Percentiles rank a stretch among this genome's conserved stretches.
Evolutionary conservation across 2,888 invertebrate genomes (phyloP).

Genomic region (Heliconius ismenius): DNA sequence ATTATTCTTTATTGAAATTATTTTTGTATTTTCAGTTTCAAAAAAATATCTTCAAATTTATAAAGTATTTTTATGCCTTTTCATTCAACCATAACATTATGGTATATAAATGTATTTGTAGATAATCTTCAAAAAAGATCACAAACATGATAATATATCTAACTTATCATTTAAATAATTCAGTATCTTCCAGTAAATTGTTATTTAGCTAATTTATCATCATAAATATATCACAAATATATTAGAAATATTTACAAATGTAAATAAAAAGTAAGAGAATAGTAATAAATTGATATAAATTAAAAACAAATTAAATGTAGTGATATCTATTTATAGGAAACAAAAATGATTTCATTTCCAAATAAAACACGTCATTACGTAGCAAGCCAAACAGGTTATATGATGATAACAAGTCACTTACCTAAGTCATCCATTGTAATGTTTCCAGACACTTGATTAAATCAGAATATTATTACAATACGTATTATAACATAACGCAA

Average conservation of each 20-base stretch:
- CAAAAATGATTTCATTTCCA: constrained; percentile 49
- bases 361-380: constrained; percentile 70
- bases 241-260: no score
- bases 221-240: no score
- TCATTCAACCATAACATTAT: no score
- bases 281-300: background rate
- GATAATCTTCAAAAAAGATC: no score
- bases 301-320: background rate
- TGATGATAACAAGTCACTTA: constrained; percentile 70
- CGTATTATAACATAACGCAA: constrained; percentile 5
- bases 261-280: background rate
- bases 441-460: constrained; percentile 48
- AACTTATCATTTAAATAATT: background rate
- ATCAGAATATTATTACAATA: constrained; percentile 9
- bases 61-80: no score
- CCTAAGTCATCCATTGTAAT: constrained; percentile 76
- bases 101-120: no score
- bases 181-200: background rate
- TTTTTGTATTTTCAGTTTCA: no score
- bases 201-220: background rate
- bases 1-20: no score
- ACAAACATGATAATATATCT: no score
- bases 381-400: constrained; percentile 75
- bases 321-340: background rate
- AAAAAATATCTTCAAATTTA: no score